phyloP scores from a whole-genome alignment of 2,113 vertebrate species.

The Panthera tigris region DNA sequence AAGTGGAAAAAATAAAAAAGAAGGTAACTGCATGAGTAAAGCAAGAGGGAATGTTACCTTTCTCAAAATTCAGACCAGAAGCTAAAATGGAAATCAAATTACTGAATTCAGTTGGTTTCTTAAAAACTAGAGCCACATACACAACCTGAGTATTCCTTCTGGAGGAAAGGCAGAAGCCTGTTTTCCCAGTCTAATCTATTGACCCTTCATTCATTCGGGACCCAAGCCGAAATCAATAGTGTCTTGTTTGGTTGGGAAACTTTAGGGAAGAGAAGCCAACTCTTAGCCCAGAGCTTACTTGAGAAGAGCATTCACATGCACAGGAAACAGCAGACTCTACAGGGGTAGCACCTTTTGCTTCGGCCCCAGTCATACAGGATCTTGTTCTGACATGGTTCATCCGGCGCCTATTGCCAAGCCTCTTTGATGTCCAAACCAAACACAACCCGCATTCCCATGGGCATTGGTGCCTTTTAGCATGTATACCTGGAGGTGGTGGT shows the following conservation, averaged over 20 bases:
- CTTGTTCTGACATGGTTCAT: background rate
- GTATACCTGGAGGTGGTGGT: background rate
- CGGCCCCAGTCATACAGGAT: background rate
- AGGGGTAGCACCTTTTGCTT: background rate
- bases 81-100: slow-evolving; percentile 33
- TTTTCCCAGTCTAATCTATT: background rate
- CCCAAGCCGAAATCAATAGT: slow-evolving; percentile 39
- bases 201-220: slow-evolving; percentile 40
- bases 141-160: slow-evolving; percentile 22
- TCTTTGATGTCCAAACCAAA: slow-evolving; percentile 57
- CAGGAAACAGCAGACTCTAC: background rate
- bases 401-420: background rate
- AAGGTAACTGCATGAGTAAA: background rate
- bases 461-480: slow-evolving; percentile 9
- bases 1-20: background rate
- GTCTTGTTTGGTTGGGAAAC: slow-evolving; percentile 46
- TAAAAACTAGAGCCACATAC: background rate
- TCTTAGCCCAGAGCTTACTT: background rate
- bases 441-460: background rate
- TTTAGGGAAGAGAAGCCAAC: background rate
- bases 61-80: slow-evolving; percentile 44
- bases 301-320: background rate
- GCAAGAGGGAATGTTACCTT: background rate
- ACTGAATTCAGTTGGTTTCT: slow-evolving; percentile 37
- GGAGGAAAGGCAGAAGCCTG: slow-evolving; percentile 47